Conservation (phyloP, 30 jellyfish, hydroid and myxozoan genomes). For the Pelagia noctiluca region DNA sequence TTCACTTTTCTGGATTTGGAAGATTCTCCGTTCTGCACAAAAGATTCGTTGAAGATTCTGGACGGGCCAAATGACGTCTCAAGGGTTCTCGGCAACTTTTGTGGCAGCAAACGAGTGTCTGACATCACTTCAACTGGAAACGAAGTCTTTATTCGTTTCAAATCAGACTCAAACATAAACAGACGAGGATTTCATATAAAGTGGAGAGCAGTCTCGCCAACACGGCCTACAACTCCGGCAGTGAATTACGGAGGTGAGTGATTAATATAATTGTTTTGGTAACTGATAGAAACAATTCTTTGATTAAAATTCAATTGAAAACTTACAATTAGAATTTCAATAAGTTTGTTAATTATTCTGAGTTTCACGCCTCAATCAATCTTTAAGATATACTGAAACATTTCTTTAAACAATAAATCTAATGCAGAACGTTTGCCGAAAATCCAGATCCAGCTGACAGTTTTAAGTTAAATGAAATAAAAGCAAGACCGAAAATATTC, state of each 20-base stretch:
- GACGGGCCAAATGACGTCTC: slow-evolving; percentile 71
- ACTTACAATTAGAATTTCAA: too few relatives aligned
- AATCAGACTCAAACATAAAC: slow-evolving; percentile 47
- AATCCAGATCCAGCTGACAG: too few relatives aligned
- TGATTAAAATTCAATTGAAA: too few relatives aligned
- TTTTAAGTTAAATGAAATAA: too few relatives aligned
- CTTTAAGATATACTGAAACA: too few relatives aligned
- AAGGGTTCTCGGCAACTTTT: slow-evolving; percentile 42
- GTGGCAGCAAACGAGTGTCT: slow-evolving; percentile 30
- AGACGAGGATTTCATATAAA: slow-evolving; percentile 51
- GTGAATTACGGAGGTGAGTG: background rate
- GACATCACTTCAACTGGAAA: slow-evolving; percentile 47
- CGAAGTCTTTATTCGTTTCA: slow-evolving; percentile 38
- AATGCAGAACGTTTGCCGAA: too few relatives aligned
- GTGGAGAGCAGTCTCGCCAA: slow-evolving; percentile 47
- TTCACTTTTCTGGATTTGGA: slow-evolving; percentile 52
- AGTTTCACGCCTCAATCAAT: too few relatives aligned
- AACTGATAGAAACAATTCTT: too few relatives aligned
- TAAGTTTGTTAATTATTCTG: too few relatives aligned
- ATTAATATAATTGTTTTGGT: too few relatives aligned
- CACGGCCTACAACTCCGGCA: slow-evolving; percentile 20
- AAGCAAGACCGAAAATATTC: too few relatives aligned
- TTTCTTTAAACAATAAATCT: too few relatives aligned
- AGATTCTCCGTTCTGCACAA: slow-evolving; percentile 33
- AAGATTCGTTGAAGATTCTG: slow-evolving; percentile 48